These are phyloP conservation scores for Trichonephila clavipes DNA, from an alignment of 1,140 invertebrate genomes.

Conservation along the genomic window DNA sequence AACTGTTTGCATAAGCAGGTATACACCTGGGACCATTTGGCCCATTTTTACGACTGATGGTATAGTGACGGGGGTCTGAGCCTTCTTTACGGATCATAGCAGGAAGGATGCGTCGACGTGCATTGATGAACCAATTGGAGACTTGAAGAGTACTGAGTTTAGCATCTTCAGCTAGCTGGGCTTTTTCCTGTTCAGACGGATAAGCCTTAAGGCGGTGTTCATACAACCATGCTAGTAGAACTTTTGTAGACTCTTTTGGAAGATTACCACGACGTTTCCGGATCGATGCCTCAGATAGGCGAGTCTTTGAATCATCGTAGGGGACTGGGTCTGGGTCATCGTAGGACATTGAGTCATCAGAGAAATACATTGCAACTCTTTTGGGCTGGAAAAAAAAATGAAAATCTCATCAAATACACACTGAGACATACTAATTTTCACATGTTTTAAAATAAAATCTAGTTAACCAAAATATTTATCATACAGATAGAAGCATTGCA, in stretches of 20 bases:
- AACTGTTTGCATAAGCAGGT: conserved; percentile 46
- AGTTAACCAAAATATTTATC: no score
- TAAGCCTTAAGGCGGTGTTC: conserved; percentile 97
- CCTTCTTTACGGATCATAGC: conserved; percentile 96
- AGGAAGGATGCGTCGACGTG: conserved; percentile 92
- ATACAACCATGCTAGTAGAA: conserved; percentile 95
- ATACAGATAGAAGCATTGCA: no score
- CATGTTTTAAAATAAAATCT: no score
- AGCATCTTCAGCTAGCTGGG: conserved; percentile 90
- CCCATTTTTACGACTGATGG: conserved; percentile 89
- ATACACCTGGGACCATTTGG: conserved; percentile 69
- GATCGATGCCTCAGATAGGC: conserved; percentile 31
- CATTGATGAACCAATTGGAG: conserved; percentile 99
- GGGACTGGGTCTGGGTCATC: conserved; percentile 39
- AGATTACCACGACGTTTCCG: conserved; percentile 94
- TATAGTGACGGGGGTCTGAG: conserved; percentile 94
- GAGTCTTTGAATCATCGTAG: background rate
- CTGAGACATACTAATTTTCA: no score
- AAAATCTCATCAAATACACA: background rate
- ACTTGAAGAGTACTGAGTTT: conserved; percentile 92
- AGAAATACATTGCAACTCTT: conserved; percentile 59
- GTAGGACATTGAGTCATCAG: conserved; percentile 67
- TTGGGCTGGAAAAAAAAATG: conserved; percentile 36
- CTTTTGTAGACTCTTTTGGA: conserved; percentile 94
- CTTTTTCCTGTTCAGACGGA: conserved; percentile 94